A percentile compares a stretch with the other conserved stretches of the same genome.
Conservation (phyloP, 2,797 vertebrate species). For the Gobionotothen gibberifrons region DNA sequence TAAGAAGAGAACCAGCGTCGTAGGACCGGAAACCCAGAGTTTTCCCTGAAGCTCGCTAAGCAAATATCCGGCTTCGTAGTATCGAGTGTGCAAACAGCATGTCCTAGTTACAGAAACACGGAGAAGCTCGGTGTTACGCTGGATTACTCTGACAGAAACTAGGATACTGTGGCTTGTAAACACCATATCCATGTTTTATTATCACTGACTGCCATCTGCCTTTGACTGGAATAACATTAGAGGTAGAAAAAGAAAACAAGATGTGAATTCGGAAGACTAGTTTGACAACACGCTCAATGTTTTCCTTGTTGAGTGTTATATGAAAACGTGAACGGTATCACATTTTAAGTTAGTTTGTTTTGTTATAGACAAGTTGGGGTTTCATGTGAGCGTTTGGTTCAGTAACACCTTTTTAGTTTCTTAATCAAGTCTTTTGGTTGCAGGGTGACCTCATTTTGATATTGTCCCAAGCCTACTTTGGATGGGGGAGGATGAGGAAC, state of each 20-base stretch:
- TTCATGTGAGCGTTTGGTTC: too few relatives aligned
- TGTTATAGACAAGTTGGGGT: too few relatives aligned
- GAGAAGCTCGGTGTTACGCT: background rate
- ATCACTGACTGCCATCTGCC: background rate
- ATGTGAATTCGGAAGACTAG: background rate
- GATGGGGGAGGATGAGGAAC: constrained; percentile 18
- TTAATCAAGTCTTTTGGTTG: background rate
- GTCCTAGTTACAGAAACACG: constrained; percentile 9
- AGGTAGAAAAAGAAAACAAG: background rate
- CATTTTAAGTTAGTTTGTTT: background rate
- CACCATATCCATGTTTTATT: constrained; percentile 1
- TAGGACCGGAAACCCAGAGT: too few relatives aligned
- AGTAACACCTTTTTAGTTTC: too few relatives aligned
- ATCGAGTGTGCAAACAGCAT: constrained; percentile 14
- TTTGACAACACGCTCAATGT: background rate
- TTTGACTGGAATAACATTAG: background rate
- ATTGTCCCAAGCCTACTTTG: too few relatives aligned
- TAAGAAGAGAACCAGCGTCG: too few relatives aligned
- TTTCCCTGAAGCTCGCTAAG: too few relatives aligned
- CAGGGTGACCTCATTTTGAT: too few relatives aligned
- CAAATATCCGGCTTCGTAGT: too few relatives aligned
- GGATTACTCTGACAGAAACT: constrained; percentile 19
- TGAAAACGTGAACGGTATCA: too few relatives aligned
- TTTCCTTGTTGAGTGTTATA: background rate
- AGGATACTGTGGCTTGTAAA: constrained; percentile 16